Conservation (phyloP, 2,113 vertebrate species). For the Manacus vitellinus region DNA sequence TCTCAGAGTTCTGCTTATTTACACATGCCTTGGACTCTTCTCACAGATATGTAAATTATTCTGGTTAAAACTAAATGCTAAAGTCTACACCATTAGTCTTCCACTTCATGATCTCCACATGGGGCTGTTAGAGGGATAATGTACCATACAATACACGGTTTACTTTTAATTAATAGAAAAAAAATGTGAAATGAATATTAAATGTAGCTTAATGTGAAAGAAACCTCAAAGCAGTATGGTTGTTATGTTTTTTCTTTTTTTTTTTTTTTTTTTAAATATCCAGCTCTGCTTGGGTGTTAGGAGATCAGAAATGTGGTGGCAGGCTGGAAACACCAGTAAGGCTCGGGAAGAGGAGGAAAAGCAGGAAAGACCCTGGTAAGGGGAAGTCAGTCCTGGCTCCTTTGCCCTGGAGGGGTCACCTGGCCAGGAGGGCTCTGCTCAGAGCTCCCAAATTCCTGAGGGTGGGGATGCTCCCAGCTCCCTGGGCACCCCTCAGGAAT, state of each 20-base stretch:
- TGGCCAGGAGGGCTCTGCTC: neutral
- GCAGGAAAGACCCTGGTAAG: neutral
- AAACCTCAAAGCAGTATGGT: constrained; percentile 80
- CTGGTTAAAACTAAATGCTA: constrained; percentile 95
- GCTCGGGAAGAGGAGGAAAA: neutral
- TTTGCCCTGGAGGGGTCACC: neutral
- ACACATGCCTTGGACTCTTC: constrained; percentile 90
- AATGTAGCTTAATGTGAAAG: constrained; percentile 94
- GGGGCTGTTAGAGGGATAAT: constrained; percentile 99
- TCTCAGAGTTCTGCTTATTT: constrained; percentile 92
- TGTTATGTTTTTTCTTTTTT: neutral
- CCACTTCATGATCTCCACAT: constrained; percentile 99
- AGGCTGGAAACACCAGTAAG: neutral
- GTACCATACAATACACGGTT: constrained; percentile 99
- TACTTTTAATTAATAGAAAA: constrained; percentile 99
- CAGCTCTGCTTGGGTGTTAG: constrained; percentile 68
- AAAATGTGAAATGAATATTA: constrained; percentile 96
- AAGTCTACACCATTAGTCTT: constrained; percentile 99
- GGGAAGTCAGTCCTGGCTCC: neutral
- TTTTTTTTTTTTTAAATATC: constrained; percentile 69
- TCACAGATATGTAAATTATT: constrained; percentile 95
- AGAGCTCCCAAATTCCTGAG: neutral
- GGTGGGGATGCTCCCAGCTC: neutral
- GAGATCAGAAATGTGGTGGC: constrained; percentile 50
- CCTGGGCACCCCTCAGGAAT: neutral